Evolutionary conservation across 2,888 invertebrate species (phyloP), one percentile per base, ranked within the genome.

Genomic region (Platycnemis pennipes): DNA sequence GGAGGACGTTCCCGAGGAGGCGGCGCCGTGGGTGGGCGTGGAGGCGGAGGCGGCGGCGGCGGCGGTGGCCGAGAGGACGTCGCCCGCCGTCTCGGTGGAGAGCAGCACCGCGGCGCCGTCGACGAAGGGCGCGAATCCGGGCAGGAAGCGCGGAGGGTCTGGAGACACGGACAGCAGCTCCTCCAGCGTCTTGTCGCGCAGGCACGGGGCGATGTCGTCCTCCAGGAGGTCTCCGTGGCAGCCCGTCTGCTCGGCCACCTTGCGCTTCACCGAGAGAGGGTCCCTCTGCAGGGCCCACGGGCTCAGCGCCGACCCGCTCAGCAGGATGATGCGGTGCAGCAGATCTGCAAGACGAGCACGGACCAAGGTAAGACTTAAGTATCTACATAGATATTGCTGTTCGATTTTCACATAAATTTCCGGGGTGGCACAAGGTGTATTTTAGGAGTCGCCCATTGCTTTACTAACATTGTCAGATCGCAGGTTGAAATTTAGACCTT

Each of bases 41-140:
- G 95, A 94, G 69, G 94, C 94, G n/a, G 91, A 37, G 37, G 95
- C 94, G 69, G 94, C 94, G 31, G 95, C 95, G 0, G 96, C 94
- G 22, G 86, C 94, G 1, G 87, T 94, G 53, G 87, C 94, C 26
- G 94, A 56, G 5, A 94, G 31, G 1, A 88, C 87, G n/a, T 63
- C 63, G 16, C 94, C 91, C 26, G 91, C 91, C 4, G 91, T 94
- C 44, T 94, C 94, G 42, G 94, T 94, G 49, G 95, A 97, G 95
- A 98, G 97, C 95, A 98, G 98, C 88, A 94, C 63, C 22, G 94
- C 94, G 46, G 98, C 98, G 95, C 99, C 99, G 96, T 99, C 99
- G 95, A 99, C 98, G 96, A 99, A 99, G 3, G 99, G 99, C n/a
- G 99, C 99, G 96, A 99, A 99, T 44, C 98, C 98, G 63, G 98